Percentiles rank a stretch among this genome's conserved stretches.
phyloP scores from a whole-genome alignment of 2,113 vertebrate species.

The Heloderma charlesbogerti region DNA sequence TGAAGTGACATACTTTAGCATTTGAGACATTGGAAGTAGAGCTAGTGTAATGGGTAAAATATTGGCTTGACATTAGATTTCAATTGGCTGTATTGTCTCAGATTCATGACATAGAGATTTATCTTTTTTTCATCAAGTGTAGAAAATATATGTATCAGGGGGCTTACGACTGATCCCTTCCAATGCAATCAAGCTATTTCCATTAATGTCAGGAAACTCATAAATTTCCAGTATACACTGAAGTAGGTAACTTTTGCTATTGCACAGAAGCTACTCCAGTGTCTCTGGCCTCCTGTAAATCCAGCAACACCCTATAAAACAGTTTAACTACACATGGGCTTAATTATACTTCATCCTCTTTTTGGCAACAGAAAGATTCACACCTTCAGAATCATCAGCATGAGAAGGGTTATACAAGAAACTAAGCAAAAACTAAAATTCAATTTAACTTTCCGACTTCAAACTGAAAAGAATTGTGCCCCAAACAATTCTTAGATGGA shows the following conservation, averaged over 20 bases:
- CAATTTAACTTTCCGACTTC: not conserved
- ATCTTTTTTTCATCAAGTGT: slow-evolving; percentile 73
- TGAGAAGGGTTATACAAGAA: not conserved
- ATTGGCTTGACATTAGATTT: slow-evolving; percentile 48
- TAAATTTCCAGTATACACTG: slow-evolving; percentile 67
- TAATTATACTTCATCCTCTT: slow-evolving; percentile 39
- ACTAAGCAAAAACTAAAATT: not conserved
- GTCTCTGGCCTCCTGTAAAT: slow-evolving; percentile 80
- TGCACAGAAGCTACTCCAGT: slow-evolving; percentile 77
- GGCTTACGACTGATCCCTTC: slow-evolving; percentile 58
- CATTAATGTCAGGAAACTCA: slow-evolving; percentile 71
- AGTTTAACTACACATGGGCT: slow-evolving; percentile 70
- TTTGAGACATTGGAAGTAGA: slow-evolving; percentile 60
- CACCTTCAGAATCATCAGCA: not conserved
- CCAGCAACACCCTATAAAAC: slow-evolving; percentile 74
- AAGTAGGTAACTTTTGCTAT: slow-evolving; percentile 65
- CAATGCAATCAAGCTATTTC: slow-evolving; percentile 59
- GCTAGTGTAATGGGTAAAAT: slow-evolving; percentile 26
- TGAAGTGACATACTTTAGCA: not conserved
- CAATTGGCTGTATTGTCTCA: slow-evolving; percentile 46
- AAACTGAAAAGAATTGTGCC: not conserved
- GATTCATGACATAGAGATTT: slow-evolving; percentile 70
- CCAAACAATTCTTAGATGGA: not conserved
- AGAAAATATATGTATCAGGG: slow-evolving; percentile 66
- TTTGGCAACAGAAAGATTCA: slow-evolving; percentile 52